Evolutionary conservation across 1,140 invertebrate species (phyloP).

Genomic region (Delia radicum): DNA sequence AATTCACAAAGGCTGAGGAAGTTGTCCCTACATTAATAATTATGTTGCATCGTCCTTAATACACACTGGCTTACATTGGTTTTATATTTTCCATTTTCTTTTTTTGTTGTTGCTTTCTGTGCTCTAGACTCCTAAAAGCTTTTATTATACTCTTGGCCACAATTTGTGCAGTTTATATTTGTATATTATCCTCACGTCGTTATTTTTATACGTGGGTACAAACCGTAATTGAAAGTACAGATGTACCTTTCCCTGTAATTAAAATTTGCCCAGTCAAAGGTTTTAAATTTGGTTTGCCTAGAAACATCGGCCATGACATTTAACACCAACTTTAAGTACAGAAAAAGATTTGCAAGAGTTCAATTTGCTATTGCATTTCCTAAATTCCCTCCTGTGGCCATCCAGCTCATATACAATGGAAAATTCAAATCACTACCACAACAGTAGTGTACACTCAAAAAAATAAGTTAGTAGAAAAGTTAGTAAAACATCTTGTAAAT

Average conservation of each 20-base stretch:
- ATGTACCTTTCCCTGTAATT: constrained; percentile 41
- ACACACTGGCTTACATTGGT: too few relatives aligned
- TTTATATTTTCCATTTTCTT: too few relatives aligned
- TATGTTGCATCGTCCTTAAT: too few relatives aligned
- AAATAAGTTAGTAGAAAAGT: too few relatives aligned
- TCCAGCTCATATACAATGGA: too few relatives aligned
- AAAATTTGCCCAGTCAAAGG: constrained; percentile 40
- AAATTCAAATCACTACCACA: too few relatives aligned
- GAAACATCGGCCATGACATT: background rate
- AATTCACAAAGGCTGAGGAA: background rate
- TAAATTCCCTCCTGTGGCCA: background rate
- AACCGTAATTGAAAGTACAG: constrained; percentile 46
- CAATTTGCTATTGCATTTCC: background rate
- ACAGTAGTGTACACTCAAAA: too few relatives aligned
- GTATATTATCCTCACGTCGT: constrained; percentile 40
- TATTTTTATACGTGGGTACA: constrained; percentile 49
- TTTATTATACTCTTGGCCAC: constrained; percentile 26
- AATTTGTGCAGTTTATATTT: constrained; percentile 34
- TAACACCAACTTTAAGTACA: background rate
- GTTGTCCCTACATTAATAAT: background rate
- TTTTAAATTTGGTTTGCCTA: background rate
- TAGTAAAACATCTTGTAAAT: too few relatives aligned
- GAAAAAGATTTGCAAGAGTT: background rate
- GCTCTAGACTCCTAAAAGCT: too few relatives aligned
- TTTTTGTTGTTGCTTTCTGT: too few relatives aligned